phyloP scores from a whole-genome alignment of 2,113 vertebrate genomes.

The Trematocara macrostoma region DNA sequence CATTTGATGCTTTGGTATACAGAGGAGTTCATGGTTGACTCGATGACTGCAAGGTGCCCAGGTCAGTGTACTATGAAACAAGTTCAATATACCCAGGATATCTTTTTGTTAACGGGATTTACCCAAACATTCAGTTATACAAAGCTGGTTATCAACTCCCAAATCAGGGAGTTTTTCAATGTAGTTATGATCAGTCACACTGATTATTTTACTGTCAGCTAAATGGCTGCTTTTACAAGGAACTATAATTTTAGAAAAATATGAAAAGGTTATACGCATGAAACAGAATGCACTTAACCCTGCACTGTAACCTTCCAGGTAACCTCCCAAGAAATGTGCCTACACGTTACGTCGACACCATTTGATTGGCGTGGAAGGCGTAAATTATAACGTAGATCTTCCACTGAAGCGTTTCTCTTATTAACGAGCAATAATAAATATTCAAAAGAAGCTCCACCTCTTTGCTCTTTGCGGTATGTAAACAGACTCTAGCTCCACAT shows the following conservation, averaged over 20 bases:
- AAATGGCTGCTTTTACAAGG: not conserved
- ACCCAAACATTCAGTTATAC: not conserved
- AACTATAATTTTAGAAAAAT: not conserved
- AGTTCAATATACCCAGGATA: not conserved
- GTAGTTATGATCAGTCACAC: not conserved
- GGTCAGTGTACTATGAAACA: not conserved
- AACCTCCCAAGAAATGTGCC: not conserved
- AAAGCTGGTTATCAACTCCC: not conserved
- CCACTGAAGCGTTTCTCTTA: not conserved
- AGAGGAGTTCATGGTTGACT: not conserved
- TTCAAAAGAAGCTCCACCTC: not conserved
- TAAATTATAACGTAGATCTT: not conserved
- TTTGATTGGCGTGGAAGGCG: accelerated
- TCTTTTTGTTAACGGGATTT: not conserved
- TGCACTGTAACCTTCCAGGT: not conserved
- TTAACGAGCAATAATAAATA: not conserved
- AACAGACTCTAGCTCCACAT: not conserved
- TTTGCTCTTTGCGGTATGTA: not conserved
- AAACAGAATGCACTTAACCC: not conserved
- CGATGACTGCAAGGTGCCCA: not conserved
- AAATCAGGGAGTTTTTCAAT: not conserved
- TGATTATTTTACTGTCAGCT: not conserved
- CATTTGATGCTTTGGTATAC: not conserved
- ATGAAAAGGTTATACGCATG: not conserved
- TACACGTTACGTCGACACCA: not conserved